A percentile compares a stretch with the other conserved stretches of the same genome.
These are phyloP conservation scores for Diachasma alloeum DNA, from an alignment of 1,140 invertebrate species.

Conservation along the genomic window DNA sequence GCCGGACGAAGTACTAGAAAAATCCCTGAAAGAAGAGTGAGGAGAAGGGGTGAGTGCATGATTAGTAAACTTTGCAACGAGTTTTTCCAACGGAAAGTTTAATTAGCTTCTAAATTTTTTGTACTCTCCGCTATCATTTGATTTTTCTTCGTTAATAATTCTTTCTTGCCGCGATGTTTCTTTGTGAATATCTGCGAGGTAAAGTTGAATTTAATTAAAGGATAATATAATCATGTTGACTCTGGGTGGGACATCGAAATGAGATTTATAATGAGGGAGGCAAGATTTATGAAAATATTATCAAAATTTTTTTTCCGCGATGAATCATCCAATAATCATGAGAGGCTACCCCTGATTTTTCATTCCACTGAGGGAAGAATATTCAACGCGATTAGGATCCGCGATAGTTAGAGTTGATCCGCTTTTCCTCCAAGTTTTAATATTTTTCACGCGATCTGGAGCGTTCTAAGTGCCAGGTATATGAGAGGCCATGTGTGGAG, in stretches of 20 bases:
- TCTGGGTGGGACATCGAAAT: not conserved
- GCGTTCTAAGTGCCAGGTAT: too few species aligned
- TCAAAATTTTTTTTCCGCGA: too few species aligned
- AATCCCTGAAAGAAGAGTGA: not conserved
- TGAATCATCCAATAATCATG: too few species aligned
- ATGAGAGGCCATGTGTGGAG: too few species aligned
- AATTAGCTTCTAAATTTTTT: constrained; percentile 40
- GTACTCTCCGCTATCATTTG: constrained; percentile 36
- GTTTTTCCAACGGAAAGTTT: constrained; percentile 32
- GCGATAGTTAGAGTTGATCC: too few species aligned
- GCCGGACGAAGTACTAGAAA: not conserved
- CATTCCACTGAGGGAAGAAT: too few species aligned
- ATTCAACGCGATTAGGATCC: too few species aligned
- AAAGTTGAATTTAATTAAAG: not conserved
- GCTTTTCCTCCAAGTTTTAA: too few species aligned
- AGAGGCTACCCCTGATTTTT: too few species aligned
- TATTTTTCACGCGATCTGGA: too few species aligned
- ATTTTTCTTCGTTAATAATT: constrained; percentile 10
- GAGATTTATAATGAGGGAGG: not conserved
- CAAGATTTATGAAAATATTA: too few species aligned
- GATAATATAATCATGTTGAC: not conserved
- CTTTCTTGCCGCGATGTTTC: not conserved
- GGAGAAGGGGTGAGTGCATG: not conserved
- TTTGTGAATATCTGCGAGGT: not conserved
- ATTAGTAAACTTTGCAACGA: constrained; percentile 7